Percentiles rank a stretch among this genome's conserved stretches.
Conservation (phyloP, 1,140 invertebrate genomes). For the Cylas formicarius region DNA sequence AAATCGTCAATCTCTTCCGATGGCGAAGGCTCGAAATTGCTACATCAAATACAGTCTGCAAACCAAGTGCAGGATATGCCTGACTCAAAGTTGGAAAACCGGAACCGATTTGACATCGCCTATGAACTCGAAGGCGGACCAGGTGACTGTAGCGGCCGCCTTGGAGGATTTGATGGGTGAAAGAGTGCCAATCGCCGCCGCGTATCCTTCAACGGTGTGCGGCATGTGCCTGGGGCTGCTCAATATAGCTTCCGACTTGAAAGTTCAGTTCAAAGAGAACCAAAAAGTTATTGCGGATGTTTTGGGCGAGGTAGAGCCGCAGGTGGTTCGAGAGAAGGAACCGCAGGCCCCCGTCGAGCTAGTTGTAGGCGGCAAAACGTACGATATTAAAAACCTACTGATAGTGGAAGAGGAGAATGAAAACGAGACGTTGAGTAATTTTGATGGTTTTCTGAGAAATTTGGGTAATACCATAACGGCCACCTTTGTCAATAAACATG, state of each 20-base stretch:
- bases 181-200: slow-evolving; percentile 6
- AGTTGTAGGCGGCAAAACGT: slow-evolving; percentile 15
- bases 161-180: slow-evolving; percentile 13
- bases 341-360: slow-evolving; percentile 19
- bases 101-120: too few species aligned
- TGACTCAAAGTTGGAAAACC: too few species aligned
- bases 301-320: not conserved
- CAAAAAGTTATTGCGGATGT: slow-evolving; percentile 1
- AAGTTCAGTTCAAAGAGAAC: slow-evolving; percentile 14
- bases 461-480: slow-evolving; percentile 23
- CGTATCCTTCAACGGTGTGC: slow-evolving; percentile 23
- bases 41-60: too few species aligned
- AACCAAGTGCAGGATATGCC: too few species aligned
- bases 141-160: too few species aligned
- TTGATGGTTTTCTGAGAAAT: slow-evolving; percentile 28
- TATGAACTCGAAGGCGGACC: too few species aligned
- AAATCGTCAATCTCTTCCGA: too few species aligned
- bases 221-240: slow-evolving; percentile 19
- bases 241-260: slow-evolving; percentile 22
- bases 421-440: slow-evolving; percentile 7
- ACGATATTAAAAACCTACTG: slow-evolving; percentile 22
- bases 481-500: slow-evolving; percentile 19
- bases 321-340: not conserved
- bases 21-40: too few species aligned
- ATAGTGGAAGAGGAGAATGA: slow-evolving; percentile 21